These are phyloP conservation scores for Ameiurus melas DNA, from an alignment of 2,113 vertebrate genomes.

Conservation along the genomic window DNA sequence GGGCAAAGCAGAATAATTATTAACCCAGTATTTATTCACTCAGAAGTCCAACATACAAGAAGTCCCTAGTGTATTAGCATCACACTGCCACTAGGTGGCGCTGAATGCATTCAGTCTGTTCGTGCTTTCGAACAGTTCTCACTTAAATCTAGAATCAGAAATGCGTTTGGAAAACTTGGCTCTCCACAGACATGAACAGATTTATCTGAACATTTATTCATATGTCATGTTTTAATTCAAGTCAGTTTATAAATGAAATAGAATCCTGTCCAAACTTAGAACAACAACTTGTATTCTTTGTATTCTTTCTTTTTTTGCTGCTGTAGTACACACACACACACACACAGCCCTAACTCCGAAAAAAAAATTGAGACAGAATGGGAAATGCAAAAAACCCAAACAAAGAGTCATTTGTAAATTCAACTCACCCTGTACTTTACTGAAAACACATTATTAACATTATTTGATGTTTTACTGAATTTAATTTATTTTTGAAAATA, in stretches of 20 bases:
- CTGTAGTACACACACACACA: no score
- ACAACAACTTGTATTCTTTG: no score
- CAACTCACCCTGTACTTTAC: no score
- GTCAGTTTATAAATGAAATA: not conserved
- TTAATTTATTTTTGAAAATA: no score
- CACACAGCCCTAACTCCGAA: no score
- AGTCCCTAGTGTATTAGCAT: not conserved
- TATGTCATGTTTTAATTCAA: not conserved
- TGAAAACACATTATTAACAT: no score
- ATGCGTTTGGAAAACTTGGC: not conserved
- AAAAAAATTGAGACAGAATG: no score
- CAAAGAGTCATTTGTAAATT: no score
- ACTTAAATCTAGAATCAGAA: not conserved
- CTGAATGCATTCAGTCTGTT: not conserved
- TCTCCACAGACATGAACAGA: not conserved
- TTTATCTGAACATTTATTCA: not conserved
- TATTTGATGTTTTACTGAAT: no score
- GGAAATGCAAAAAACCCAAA: no score
- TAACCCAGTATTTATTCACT: not conserved
- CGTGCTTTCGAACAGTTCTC: not conserved
- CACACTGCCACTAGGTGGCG: constrained; percentile 30
- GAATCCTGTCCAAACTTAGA: not conserved
- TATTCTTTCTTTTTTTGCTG: not conserved
- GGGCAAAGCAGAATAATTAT: not conserved
- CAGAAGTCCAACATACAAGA: not conserved